Evolutionary conservation across 2,888 invertebrate species (phyloP).

Genomic region (Drosophila peninsularis): DNA sequence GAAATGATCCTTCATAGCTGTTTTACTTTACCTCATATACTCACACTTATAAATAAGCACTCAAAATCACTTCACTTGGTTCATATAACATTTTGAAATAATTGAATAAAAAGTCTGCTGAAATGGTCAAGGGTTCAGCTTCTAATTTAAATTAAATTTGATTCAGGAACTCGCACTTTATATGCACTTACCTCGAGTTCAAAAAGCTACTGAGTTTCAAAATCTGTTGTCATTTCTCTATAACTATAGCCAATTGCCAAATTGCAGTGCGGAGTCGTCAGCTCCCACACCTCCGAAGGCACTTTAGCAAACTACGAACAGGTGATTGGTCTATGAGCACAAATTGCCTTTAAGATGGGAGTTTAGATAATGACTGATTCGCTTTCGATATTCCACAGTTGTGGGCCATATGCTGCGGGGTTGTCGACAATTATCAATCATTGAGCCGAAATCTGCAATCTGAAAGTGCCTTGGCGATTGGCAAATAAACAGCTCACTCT

Average conservation of each 20-base stretch:
- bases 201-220: not conserved
- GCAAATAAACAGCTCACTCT: conserved; percentile 62
- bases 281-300: not conserved
- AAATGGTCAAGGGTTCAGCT: not conserved
- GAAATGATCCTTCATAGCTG: too few relatives aligned
- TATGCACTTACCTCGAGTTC: not conserved
- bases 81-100: too few relatives aligned
- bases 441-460: conserved; percentile 29
- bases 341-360: conserved; percentile 22
- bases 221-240: not conserved
- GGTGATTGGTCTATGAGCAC: conserved; percentile 1
- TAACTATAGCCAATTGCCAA: not conserved
- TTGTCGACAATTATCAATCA: conserved; percentile 49
- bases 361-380: not conserved
- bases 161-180: too few relatives aligned
- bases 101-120: too few relatives aligned
- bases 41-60: too few relatives aligned
- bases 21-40: too few relatives aligned
- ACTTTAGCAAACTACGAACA: not conserved
- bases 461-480: conserved; percentile 49
- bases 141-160: not conserved
- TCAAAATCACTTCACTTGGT: too few relatives aligned
- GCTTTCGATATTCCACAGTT: not conserved
- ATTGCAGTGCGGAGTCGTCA: not conserved
- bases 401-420: conserved; percentile 19